A percentile compares a stretch with the other conserved stretches of the same genome.
These are phyloP conservation scores for Hedya salicella DNA, from an alignment of 2,888 invertebrate genomes.

Conservation along the genomic window DNA sequence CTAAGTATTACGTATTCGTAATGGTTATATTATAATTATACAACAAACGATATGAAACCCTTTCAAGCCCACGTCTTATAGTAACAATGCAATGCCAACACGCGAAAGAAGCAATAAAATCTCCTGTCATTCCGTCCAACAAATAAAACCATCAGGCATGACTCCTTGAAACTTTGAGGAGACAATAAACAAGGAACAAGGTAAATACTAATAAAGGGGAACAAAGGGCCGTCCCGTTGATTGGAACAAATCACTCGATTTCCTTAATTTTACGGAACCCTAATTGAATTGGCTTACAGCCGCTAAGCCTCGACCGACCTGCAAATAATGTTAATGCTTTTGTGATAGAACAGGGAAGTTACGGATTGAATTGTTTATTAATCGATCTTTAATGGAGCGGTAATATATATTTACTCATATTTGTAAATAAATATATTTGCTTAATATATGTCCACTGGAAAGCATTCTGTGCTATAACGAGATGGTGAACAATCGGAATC, in stretches of 20 bases:
- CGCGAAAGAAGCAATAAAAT: not conserved
- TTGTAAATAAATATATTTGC: not conserved
- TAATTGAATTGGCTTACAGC: slow-evolving; percentile 37
- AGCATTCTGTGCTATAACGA: no score
- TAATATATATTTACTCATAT: not conserved
- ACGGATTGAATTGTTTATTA: not conserved
- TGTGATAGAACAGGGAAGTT: slow-evolving; percentile 3
- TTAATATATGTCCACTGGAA: no score
- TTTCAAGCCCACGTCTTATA: not conserved
- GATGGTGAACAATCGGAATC: no score
- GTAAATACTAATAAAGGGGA: slow-evolving; percentile 40
- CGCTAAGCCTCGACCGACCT: slow-evolving; percentile 27
- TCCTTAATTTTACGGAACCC: slow-evolving; percentile 37
- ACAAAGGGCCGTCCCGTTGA: slow-evolving; percentile 23
- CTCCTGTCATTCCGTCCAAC: no score
- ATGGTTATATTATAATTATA: no score
- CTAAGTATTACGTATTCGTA: no score
- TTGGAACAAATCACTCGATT: slow-evolving; percentile 42
- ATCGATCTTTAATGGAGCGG: not conserved
- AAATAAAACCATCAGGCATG: slow-evolving; percentile 4
- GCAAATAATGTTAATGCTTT: slow-evolving; percentile 8
- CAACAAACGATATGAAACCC: no score
- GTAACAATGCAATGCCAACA: not conserved
- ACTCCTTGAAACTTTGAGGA: slow-evolving; percentile 27
- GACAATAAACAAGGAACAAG: slow-evolving; percentile 23